Conservation (phyloP, 2,113 vertebrate genomes). For the Alces alces region DNA sequence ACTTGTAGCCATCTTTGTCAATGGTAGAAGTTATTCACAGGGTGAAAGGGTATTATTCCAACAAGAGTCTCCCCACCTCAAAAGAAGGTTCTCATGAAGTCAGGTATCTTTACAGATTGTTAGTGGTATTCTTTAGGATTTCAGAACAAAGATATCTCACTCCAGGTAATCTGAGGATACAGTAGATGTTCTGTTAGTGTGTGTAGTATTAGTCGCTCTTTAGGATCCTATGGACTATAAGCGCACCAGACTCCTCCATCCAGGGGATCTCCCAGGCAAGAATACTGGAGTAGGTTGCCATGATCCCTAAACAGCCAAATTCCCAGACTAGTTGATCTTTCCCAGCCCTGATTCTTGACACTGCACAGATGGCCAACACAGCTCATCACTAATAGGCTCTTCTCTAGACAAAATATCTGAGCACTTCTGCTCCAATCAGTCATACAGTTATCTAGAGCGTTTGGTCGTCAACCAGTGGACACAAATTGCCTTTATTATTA, state of each 20-base stretch:
- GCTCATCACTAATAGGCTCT: not conserved
- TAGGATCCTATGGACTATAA: not conserved
- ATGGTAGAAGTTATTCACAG: not conserved
- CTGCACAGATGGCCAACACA: not conserved
- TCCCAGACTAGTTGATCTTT: not conserved
- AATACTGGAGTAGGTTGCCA: not conserved
- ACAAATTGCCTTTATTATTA: not conserved
- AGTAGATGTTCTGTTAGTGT: not conserved
- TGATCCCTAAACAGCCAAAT: not conserved
- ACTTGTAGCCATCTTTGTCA: not conserved
- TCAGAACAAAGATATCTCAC: constrained; percentile 33
- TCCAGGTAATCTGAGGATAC: not conserved
- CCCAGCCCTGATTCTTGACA: not conserved
- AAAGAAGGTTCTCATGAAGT: not conserved
- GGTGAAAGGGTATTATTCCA: not conserved
- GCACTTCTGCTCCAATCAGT: not conserved
- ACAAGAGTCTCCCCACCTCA: not conserved
- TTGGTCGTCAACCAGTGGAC: not conserved
- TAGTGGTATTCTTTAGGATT: not conserved
- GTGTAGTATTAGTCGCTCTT: rapidly evolving
- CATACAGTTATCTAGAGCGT: not conserved
- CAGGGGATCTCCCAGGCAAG: not conserved
- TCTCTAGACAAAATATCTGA: not conserved
- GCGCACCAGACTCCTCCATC: not conserved
- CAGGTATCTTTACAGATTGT: not conserved